A percentile compares a stretch with the other conserved stretches of the same genome.
phyloP scores from a whole-genome alignment of 2,888 invertebrate species.

The Drosophila suboccidentalis region DNA sequence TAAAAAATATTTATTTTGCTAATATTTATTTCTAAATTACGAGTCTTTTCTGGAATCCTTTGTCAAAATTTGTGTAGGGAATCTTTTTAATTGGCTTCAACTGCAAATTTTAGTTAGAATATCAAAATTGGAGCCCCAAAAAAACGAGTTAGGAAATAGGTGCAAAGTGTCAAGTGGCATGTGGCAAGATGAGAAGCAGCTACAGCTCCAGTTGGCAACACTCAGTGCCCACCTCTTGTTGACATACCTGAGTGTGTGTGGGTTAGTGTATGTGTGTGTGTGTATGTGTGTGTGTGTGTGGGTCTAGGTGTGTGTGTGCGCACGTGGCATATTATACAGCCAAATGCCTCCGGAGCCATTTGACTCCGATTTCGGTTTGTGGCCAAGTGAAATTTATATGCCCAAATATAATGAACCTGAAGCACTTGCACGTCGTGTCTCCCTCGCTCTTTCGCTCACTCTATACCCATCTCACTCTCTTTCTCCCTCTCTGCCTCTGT shows the following conservation, averaged over 20 bases:
- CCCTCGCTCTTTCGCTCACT: constrained; percentile 1
- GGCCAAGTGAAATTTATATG: constrained; percentile 81
- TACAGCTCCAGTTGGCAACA: constrained; percentile 9
- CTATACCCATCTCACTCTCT: background rate
- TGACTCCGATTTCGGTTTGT: constrained; percentile 81
- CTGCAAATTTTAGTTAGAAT: constrained; percentile 3
- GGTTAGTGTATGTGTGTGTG: constrained; percentile 29
- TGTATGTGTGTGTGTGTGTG: constrained; percentile 21
- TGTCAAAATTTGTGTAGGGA: background rate
- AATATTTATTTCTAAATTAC: no score
- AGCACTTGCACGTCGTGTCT: constrained; percentile 66
- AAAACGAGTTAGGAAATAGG: background rate
- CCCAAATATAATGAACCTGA: constrained; percentile 80
- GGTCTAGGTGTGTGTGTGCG: constrained; percentile 27
- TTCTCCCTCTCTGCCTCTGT: background rate
- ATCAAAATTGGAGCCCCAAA: constrained; percentile 2
- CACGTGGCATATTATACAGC: constrained; percentile 65
- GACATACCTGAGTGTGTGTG: background rate
- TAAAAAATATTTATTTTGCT: no score
- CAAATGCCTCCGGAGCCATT: constrained; percentile 75
- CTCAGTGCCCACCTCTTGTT: constrained; percentile 18
- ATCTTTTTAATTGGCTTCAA: background rate
- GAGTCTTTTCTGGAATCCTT: background rate
- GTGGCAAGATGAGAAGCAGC: constrained; percentile 16
- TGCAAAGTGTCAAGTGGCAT: constrained; percentile 16